Evolutionary conservation across 92 coral and sea anemone species (phyloP).

Genomic region (Phenganax marumi): DNA sequence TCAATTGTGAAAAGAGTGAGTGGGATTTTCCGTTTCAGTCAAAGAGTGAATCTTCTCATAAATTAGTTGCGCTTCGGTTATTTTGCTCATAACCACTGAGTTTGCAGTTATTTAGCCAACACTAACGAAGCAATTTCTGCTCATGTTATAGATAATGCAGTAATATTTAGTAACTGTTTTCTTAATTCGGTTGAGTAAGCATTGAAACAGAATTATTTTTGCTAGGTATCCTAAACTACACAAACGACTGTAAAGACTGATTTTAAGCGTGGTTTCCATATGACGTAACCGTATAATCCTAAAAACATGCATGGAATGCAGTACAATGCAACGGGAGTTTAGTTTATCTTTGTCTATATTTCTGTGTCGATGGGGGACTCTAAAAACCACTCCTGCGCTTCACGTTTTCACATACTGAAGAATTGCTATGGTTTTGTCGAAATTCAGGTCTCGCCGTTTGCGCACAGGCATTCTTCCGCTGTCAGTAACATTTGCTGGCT

Average conservation of each 20-base stretch:
- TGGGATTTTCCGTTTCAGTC: constrained; percentile 7
- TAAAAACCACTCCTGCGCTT: background rate
- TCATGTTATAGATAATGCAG: background rate
- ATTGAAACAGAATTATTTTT: no score
- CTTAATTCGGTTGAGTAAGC: no score
- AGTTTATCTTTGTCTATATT: constrained; percentile 1
- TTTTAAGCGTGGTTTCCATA: background rate
- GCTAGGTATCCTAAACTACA: no score
- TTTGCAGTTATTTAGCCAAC: background rate
- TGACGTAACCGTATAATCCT: background rate
- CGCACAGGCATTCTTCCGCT: background rate
- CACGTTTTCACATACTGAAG: background rate
- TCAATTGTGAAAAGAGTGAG: background rate
- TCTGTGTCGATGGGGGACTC: background rate
- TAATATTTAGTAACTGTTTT: no score
- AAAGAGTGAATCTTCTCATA: background rate
- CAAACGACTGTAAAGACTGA: background rate
- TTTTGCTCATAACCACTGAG: background rate
- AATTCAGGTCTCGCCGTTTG: no score
- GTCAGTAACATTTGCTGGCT: background rate
- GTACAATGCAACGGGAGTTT: background rate
- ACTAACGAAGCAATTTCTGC: background rate
- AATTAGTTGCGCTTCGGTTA: background rate
- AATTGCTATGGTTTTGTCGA: no score
- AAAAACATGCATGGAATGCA: background rate